These are phyloP conservation scores for Trichechus manatus DNA, from an alignment of 2,113 vertebrate species.

Conservation along the genomic window DNA sequence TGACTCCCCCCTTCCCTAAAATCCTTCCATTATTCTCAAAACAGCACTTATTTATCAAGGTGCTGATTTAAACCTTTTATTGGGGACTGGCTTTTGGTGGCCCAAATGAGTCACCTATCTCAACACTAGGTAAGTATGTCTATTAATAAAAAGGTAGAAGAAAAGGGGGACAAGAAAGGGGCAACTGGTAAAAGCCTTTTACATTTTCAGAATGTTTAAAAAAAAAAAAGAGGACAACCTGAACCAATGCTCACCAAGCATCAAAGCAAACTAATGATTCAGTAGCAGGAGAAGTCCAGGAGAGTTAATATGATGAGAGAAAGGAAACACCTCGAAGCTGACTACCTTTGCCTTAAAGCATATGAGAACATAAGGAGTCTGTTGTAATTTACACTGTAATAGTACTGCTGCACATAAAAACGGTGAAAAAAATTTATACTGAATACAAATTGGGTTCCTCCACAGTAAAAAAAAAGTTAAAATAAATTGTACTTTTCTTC, in stretches of 20 bases:
- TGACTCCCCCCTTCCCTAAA: slow-evolving; percentile 41
- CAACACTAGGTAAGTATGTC: neutral
- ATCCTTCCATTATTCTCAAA: slow-evolving; percentile 72
- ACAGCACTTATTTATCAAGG: slow-evolving; percentile 38
- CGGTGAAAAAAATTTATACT: slow-evolving; percentile 37
- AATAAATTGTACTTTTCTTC: slow-evolving; percentile 75
- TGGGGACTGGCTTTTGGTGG: slow-evolving; percentile 9
- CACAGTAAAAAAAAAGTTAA: slow-evolving; percentile 63
- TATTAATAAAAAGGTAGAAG: slow-evolving; percentile 46
- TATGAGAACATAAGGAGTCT: slow-evolving; percentile 58
- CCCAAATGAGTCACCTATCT: slow-evolving; percentile 56
- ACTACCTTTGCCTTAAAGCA: neutral
- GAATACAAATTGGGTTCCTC: slow-evolving; percentile 62
- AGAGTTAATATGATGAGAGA: slow-evolving; percentile 50
- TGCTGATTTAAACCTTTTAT: slow-evolving; percentile 33
- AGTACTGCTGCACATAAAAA: slow-evolving; percentile 65
- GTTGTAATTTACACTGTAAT: slow-evolving; percentile 74
- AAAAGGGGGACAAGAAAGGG: neutral
- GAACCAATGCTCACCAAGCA: slow-evolving; percentile 70
- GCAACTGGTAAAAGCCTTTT: slow-evolving; percentile 53
- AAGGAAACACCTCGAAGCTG: slow-evolving; percentile 26
- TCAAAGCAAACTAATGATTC: slow-evolving; percentile 46
- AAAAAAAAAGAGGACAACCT: slow-evolving; percentile 39
- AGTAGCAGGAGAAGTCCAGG: slow-evolving; percentile 38
- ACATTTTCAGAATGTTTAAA: slow-evolving; percentile 32